These are phyloP conservation scores for Muricea muricata DNA, from an alignment of 92 coral and sea anemone species.

Conservation along the genomic window DNA sequence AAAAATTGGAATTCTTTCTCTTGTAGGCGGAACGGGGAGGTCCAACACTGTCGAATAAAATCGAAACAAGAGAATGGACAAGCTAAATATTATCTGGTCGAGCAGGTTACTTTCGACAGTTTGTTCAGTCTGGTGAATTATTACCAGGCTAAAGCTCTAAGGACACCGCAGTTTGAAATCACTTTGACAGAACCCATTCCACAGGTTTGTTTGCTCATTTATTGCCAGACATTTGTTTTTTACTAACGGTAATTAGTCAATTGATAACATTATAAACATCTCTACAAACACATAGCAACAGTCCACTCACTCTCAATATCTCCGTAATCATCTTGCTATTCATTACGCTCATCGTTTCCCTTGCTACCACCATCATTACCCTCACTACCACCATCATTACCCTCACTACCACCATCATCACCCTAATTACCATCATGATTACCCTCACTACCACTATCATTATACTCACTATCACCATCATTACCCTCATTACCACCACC, in stretches of 20 bases:
- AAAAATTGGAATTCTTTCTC: too few species aligned
- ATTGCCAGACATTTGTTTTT: too few species aligned
- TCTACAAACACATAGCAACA: too few species aligned
- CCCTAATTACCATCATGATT: too few species aligned
- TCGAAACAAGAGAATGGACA: constrained; percentile 99
- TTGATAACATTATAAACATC: too few species aligned
- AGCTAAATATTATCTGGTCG: constrained; percentile 96
- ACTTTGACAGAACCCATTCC: constrained; percentile 94
- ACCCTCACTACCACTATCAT: neutral
- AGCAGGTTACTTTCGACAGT: constrained; percentile 97
- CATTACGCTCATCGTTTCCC: neutral
- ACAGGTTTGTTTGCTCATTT: constrained; percentile 80
- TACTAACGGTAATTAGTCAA: too few species aligned
- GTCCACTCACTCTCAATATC: too few species aligned
- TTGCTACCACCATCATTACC: neutral
- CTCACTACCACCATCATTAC: neutral
- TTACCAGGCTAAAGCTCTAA: constrained; percentile 79
- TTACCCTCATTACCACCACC: neutral
- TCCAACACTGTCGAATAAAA: constrained; percentile 93
- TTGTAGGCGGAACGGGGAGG: constrained; percentile 84
- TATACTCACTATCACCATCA: neutral
- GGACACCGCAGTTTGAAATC: constrained; percentile 91
- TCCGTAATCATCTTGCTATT: neutral
- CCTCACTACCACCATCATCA: too few species aligned
- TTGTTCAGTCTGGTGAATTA: constrained; percentile 90